Evolutionary conservation across 2,888 invertebrate genomes (phyloP), one percentile per base, ranked within the genome.

Genomic region (Nymphalis polychloros): DNA sequence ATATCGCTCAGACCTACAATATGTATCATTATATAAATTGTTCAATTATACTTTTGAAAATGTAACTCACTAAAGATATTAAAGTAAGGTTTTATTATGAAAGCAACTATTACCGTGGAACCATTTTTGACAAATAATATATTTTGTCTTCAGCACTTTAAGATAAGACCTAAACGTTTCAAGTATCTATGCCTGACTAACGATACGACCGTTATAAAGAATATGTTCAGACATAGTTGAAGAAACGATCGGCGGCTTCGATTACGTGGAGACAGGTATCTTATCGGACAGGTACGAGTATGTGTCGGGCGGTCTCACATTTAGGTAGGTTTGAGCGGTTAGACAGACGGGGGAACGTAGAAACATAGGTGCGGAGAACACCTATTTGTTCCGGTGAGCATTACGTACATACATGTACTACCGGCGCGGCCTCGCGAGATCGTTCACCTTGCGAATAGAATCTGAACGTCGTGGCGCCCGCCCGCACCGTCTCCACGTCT

Each of bases 21-120:
- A 90, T 84, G 86, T 86, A 81, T 89, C 88, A 91, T 91, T 91
- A 90, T 85, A 84, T 81, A 85, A 90, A 91, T 90, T 87, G 88
- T 85, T 89, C 86, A 88, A 89, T 89, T 89, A 16, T 52, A 1
- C 83, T 85, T 79, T 69, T 59, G 81, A 81, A 86, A 86, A 87
- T 85, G 85, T 86, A 88, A 84, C 84, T 85, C 81, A 80, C 78
- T 72, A 76, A 78, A 82, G 83, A 86, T 86, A 85, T 86, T 81
- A 50, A 20, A 50, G 83, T 84, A 87, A 87, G 89, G 85, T 84
- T 79, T 84, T 86, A 84, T 85, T 87, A 86, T 84, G 81, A 83
- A 81, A 77, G 81, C 80, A 82, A 82, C 81, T 41, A 41, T 83
- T 81, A 20, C 53, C 46, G n/a, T 49, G 17, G n/a, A 49, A 8